These are phyloP conservation scores for Eilema depressum DNA, from an alignment of 2,888 invertebrate genomes.

Conservation along the genomic window DNA sequence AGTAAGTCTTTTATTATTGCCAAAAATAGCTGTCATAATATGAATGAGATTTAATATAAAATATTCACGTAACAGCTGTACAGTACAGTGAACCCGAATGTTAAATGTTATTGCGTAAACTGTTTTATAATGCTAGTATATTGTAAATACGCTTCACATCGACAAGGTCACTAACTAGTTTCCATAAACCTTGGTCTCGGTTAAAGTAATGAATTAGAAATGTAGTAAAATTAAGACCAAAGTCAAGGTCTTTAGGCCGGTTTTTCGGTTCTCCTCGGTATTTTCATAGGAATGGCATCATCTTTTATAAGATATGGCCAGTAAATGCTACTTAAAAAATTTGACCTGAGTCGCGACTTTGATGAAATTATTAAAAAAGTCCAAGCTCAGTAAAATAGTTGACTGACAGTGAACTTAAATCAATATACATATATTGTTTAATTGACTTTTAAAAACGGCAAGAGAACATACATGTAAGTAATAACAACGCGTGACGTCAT, in stretches of 20 bases:
- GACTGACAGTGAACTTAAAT: no score
- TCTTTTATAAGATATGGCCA: neutral
- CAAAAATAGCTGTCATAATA: neutral
- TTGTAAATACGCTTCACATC: neutral
- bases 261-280: neutral
- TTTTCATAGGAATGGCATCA: rapidly evolving
- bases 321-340: neutral
- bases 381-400: no score
- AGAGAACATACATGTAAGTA: no score
- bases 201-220: neutral
- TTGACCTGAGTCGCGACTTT: neutral
- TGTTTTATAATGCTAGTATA: neutral
- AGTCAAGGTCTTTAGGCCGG: neutral
- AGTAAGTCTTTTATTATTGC: neutral
- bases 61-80: neutral
- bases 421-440: no score
- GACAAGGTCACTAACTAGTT: neutral
- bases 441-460: no score
- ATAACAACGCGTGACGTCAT: no score
- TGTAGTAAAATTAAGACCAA: neutral
- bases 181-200: neutral
- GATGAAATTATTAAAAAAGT: no score
- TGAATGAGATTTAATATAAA: neutral
- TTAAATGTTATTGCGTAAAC: neutral
- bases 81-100: neutral